Conservation (phyloP, 2,113 vertebrate species). For the Planiliza haematocheilus region DNA sequence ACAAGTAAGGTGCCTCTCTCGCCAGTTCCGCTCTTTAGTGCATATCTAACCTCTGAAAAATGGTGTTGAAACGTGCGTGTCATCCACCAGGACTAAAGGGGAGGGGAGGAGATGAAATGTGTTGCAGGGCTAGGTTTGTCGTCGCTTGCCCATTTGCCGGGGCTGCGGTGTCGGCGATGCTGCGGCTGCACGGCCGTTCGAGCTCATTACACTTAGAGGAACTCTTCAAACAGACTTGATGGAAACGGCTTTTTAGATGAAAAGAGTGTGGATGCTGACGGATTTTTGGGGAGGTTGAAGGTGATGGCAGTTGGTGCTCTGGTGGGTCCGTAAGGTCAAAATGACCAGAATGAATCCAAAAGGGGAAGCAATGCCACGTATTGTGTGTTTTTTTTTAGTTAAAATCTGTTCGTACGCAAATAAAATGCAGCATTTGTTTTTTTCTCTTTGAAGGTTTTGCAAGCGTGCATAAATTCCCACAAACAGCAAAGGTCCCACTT, state of each 20-base stretch:
- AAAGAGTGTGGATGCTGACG: constrained; percentile 22
- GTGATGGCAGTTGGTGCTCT: not conserved
- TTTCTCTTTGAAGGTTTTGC: too few species aligned
- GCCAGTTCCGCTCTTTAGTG: not conserved
- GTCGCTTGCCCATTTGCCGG: constrained; percentile 41
- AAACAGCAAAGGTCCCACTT: too few species aligned
- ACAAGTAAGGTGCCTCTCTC: not conserved
- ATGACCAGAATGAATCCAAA: not conserved
- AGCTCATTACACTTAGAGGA: constrained; percentile 72
- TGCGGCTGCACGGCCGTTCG: constrained; percentile 56
- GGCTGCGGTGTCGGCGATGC: constrained; percentile 1
- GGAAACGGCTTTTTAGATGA: constrained; percentile 46
- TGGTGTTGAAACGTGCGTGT: constrained; percentile 72
- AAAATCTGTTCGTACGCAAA: too few species aligned
- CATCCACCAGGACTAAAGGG: constrained; percentile 21
- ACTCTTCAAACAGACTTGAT: constrained; percentile 57
- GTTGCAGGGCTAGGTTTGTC: constrained; percentile 43
- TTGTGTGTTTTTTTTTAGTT: too few species aligned
- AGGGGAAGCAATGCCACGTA: too few species aligned
- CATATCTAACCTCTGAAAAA: constrained; percentile 24
- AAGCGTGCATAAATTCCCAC: too few species aligned
- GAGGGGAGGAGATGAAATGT: constrained; percentile 32
- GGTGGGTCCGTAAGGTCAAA: not conserved
- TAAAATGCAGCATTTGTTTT: too few species aligned
- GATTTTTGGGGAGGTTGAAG: constrained; percentile 7